Conservation (phyloP, 2,888 invertebrate genomes). For the Conistra vaccinii region DNA sequence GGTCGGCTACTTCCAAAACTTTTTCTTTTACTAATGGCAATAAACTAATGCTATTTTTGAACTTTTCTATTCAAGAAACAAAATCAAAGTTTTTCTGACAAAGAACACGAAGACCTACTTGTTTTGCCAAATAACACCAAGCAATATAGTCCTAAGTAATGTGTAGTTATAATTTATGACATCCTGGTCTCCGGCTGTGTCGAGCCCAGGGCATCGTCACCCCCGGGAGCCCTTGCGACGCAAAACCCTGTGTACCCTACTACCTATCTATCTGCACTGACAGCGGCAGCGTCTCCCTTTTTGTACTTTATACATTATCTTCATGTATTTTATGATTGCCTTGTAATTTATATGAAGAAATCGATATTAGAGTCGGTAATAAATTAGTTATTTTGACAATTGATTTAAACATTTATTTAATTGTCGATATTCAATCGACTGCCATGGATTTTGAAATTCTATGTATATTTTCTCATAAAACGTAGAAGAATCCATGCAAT, state of each 20-base stretch:
- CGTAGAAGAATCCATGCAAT: neutral
- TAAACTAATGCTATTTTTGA: conserved; percentile 27
- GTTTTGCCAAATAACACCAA: conserved; percentile 3
- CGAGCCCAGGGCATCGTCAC: conserved; percentile 71
- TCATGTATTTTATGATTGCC: conserved; percentile 68
- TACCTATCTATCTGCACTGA: conserved; percentile 61
- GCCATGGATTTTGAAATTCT: neutral
- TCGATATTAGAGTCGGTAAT: neutral
- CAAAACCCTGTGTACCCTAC: conserved; percentile 63
- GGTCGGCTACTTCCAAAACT: conserved; percentile 19
- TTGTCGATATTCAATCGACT: neutral
- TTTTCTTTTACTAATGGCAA: conserved; percentile 16
- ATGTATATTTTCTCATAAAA: neutral
- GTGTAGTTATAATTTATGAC: conserved; percentile 59
- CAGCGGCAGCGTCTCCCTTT: conserved; percentile 63
- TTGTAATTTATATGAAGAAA: conserved; percentile 54
- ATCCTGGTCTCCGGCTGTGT: conserved; percentile 68
- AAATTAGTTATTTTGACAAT: neutral
- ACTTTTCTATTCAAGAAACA: conserved; percentile 30
- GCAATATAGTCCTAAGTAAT: conserved; percentile 14
- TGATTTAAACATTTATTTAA: neutral
- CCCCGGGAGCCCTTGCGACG: conserved; percentile 80
- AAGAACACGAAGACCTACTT: neutral
- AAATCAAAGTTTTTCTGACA: conserved; percentile 18
- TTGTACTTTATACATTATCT: conserved; percentile 67